phyloP scores from a whole-genome alignment of 2,888 invertebrate genomes.

The Leptinotarsa rubiginosa region DNA sequence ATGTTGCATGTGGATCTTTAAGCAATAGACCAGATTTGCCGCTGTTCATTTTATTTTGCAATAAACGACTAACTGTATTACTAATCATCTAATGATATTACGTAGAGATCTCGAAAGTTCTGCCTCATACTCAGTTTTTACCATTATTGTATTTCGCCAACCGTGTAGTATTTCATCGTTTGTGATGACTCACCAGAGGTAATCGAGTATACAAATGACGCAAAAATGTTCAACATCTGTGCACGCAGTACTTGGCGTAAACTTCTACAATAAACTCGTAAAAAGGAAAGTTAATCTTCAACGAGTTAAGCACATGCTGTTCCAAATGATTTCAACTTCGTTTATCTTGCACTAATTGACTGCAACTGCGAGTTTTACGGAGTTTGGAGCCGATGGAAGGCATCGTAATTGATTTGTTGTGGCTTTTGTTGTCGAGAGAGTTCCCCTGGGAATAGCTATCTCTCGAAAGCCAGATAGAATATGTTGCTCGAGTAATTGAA shows the following conservation, averaged over 20 bases:
- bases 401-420: constrained; percentile 4
- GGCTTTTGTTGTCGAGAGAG: background rate
- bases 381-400: background rate
- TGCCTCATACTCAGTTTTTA: constrained; percentile 1
- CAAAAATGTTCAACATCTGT: constrained; percentile 1
- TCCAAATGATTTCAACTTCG: too few relatives aligned
- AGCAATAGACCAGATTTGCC: constrained; percentile 10
- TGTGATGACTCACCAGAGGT: background rate
- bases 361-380: background rate
- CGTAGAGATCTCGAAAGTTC: constrained; percentile 1
- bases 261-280: background rate
- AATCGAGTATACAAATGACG: background rate
- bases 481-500: too few relatives aligned
- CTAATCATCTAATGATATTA: constrained; percentile 8
- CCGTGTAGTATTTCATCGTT: background rate
- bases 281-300: background rate
- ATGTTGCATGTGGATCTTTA: constrained; percentile 14
- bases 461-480: background rate
- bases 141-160: background rate
- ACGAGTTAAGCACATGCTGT: too few relatives aligned
- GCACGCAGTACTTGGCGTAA: background rate
- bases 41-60: constrained; percentile 11
- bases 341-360: background rate
- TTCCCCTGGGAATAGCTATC: background rate
- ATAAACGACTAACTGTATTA: constrained; percentile 2